Base-by-base conservation (phyloP, 2,888 invertebrate species). In the Lepidocyrtinus sp. region DNA sequence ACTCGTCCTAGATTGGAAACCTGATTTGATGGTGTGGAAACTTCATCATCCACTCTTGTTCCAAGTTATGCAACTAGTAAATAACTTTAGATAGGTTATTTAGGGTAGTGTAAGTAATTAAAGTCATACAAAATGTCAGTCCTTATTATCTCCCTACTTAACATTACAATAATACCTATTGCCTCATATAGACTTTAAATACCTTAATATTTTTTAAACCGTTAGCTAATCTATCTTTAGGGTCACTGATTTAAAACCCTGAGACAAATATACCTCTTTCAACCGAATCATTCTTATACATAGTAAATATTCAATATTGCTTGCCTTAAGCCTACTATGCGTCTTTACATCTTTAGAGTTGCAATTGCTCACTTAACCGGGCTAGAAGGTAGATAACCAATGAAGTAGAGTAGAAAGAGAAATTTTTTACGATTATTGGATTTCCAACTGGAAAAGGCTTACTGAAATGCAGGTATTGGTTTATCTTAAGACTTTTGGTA, bases 231-330 rank as follows among this genome's bases (percentile, higher is more conserved):
- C 22, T 22, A 26, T 65, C 65, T 65, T 65, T 65, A 65, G 65
- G 65, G 65, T 65, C 21, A 65, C 19, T 65, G 5, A 17, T 65
- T 17, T 22, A 36, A 45, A 36, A 75, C 75, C 75, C 75, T 75
- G 69, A 75, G 75, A 75, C 75, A 75, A 69, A 70, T 62, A 81
- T 81, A 81, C 81, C 81, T 81, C 81, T 81, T 81, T 55, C 72
- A 81, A 81, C 81, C 81, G 81, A 81, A 81, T 81, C 81, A 81
- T 75, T 75, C 75, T 75, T 75, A 75, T 27, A 67, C 45, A 74
- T 55, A 73, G 36, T 36, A 36, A 36, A 12, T 36, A 36, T 36
- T 36, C 36, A 36, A 5, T 36, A 12, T 12, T 36, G 5, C 12
- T 36, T 36, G 12, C 36, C 36, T 36, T 36, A n/a, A 36, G 36